Base-by-base conservation (phyloP, 2,888 invertebrate genomes). In the Temnothorax ravouxi region DNA sequence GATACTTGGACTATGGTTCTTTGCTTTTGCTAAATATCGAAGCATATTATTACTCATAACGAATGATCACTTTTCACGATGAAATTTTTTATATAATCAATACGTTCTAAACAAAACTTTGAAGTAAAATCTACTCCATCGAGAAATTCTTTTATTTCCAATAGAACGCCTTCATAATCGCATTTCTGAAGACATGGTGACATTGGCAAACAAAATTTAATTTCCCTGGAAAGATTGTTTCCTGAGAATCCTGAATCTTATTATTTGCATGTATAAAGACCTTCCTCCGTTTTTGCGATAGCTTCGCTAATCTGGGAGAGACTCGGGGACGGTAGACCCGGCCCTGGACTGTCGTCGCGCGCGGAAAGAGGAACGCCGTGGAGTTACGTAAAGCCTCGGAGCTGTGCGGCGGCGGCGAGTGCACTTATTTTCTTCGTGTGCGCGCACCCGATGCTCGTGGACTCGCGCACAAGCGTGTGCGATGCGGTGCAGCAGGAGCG, bases 311-410 rank as follows among this genome's bases (percentile, higher is more conserved):
- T 29, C 59, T 29, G 21, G 3, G 56, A 25, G n/a, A 41, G 29
- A 44, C 66, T 56, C 11, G 8, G 18, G 38, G 64, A 59, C 41
- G 59, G 11, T 87, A 25, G 79, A 25, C 79, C 25, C 91, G 91
- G 77, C 86, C 87, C 89, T 91, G 91, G 61, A 56, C 76, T 85
- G 9, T 74, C 77, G 84, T 59, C 83, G 84, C 75, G 87, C 87
- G 89, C 88, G 90, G 90, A 88, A 91, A 90, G 91, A 91, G 88
- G 91, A 88, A 86, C 91, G 86, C 80, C 86, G 88, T 85, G 34
- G 80, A 89, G 89, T 92, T 92, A 92, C 92, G 92, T 92, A 92
- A 92, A 92, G 90, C 88, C 83, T 85, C 84, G 84, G 69, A 61
- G 86, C 64, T 80, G 77, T 47, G 66, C 25, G 50, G 59, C 25